Evolutionary conservation across 2,113 vertebrate species (phyloP).

Genomic region (Anseranas semipalmata): DNA sequence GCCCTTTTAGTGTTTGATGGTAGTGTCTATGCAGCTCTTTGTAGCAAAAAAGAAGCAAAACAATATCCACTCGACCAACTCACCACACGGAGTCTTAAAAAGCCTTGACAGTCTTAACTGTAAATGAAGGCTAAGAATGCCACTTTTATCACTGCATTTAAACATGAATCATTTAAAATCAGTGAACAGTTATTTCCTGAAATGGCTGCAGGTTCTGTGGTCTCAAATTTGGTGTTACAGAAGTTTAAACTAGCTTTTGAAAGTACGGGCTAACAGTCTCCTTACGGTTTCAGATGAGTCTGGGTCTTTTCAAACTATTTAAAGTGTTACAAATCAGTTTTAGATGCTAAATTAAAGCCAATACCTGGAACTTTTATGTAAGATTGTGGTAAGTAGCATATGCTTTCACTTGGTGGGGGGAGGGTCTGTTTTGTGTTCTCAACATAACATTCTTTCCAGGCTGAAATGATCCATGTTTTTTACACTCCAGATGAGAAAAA

Average conservation of each 20-base stretch:
- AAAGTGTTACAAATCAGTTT: background rate
- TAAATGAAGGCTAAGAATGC: background rate
- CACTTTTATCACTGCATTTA: background rate
- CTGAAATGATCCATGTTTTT: background rate
- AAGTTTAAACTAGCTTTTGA: background rate
- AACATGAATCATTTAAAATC: background rate
- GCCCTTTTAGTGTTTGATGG: background rate
- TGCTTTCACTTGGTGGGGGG: background rate
- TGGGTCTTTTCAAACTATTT: background rate
- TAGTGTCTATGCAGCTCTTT: background rate
- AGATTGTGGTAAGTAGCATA: background rate
- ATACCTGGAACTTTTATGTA: background rate
- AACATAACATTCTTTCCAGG: background rate
- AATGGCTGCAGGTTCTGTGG: background rate
- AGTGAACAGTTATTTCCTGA: background rate
- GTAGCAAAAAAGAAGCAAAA: background rate
- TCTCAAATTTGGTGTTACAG: background rate
- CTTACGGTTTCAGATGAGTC: background rate
- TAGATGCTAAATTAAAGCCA: background rate
- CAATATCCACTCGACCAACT: background rate
- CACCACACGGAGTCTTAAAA: rapidly evolving
- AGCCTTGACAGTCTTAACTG: background rate
- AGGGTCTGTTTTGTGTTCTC: background rate
- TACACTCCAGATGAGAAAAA: background rate
- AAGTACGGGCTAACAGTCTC: background rate